phyloP scores from a whole-genome alignment of 2,113 vertebrate genomes.

The Hydrolagus affinis region DNA sequence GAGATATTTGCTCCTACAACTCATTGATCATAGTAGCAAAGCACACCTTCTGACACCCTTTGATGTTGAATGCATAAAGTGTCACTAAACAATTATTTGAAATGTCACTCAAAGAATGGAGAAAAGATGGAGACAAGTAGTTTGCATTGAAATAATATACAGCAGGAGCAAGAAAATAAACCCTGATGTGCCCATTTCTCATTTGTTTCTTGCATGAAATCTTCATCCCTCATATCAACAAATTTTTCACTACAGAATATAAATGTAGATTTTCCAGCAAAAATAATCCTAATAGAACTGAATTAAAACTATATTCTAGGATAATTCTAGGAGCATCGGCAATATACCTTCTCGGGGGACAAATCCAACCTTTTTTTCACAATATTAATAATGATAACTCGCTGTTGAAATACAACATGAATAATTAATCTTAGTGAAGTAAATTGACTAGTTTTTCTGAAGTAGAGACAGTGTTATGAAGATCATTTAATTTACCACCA shows the following conservation, averaged over 20 bases:
- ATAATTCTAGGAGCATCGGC: not conserved
- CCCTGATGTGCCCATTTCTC: not conserved
- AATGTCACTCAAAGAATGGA: not conserved
- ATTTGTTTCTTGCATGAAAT: not conserved
- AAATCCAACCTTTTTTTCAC: not conserved
- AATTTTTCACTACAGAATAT: not conserved
- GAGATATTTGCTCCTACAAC: not conserved
- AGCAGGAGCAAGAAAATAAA: not conserved
- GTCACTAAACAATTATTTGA: not conserved
- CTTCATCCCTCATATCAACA: not conserved
- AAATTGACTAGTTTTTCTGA: not conserved
- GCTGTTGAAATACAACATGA: not conserved
- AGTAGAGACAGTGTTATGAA: not conserved
- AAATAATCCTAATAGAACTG: not conserved
- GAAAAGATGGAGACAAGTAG: not conserved
- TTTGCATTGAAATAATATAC: not conserved
- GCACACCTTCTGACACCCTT: not conserved
- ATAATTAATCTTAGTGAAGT: not conserved
- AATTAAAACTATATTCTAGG: not conserved
- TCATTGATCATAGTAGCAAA: not conserved
- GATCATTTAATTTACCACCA: constrained; percentile 8
- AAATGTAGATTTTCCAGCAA: not conserved
- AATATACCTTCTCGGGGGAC: not conserved
- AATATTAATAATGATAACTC: not conserved
- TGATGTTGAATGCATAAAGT: not conserved